Base-by-base conservation (phyloP, 2,797 vertebrate species). In the Acanthiza pusilla region DNA sequence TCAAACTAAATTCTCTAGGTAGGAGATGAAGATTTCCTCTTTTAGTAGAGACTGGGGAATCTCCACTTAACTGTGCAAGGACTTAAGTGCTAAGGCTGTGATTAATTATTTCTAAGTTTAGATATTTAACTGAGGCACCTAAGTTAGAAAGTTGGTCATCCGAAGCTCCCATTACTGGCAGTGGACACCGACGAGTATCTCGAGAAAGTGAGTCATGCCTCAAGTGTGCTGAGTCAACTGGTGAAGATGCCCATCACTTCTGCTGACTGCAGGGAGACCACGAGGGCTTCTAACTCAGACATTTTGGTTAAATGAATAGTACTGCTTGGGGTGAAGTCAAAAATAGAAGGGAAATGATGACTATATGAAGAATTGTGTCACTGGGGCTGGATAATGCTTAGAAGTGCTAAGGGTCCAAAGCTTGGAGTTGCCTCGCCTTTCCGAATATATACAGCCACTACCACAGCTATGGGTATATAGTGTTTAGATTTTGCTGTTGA, bases 51-150 rank as follows among this genome's bases (percentile, higher is more conserved):
- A 40, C 57, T 48, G 50, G 19, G 42, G 32, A 87, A 74, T 67
- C 54, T 90, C 57, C 77, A 80, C 77, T 47, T 8, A 77, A 2
- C 65, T 38, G 55, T 34, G 74, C 19, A 86, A 85, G 77, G 45
- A 55, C 65, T 82, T 42, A 88, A 86, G 63, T 88, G 67, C 71
- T 71, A 82, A 88, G 55, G 53, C 80, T 85, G 42, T 88, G 86
- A 86, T 89, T 68, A 91, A 71, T 58, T 81, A 62, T 90, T 94
- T 84, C 90, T 94, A 96, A 93, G 82, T 89, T 91, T 93, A 94
- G 91, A 50, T 40, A 11, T 86, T 90, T 63, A 79, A 73, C 83
- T 38, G 79, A 87, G 81, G 48, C 45, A 73, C 74, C 61, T 27
- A 81, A 94, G 88, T 94, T 94, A 85, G 85, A 70, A 94, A 73